Evolutionary conservation across 37 sponge, comb jelly and placozoan genomes (phyloP), one percentile per base, ranked within the genome.

Genomic region (Eunapius fragilis): DNA sequence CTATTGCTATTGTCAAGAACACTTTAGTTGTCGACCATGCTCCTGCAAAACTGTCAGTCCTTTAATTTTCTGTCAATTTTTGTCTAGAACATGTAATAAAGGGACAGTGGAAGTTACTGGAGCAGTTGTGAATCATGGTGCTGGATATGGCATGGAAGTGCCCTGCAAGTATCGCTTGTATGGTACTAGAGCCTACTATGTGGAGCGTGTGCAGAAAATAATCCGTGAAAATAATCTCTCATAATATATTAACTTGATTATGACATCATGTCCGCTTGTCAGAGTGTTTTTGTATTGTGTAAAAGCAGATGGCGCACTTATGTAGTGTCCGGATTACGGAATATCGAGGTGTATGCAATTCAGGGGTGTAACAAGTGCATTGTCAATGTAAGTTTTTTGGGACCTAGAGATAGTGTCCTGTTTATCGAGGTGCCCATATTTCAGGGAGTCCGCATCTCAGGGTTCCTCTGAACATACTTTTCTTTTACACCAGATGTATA

Each of bases 71-170:
- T 81, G 75, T 31, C 37, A 67, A 24, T 87, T 87, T 67, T 75
- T 87, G 68, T 25, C n/a, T 23, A 71, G 90, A 84, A 80, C 80
- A 50, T 58, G 36, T 47, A 89, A 84, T 72, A 89, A 89, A 84
- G 85, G 85, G 14, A 37, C 37, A 23, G 82, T 48, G 26, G 82
- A 86, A 81, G 82, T 86, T 14, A 90, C 82, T 67, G 91, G 91
- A 50, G 70, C 31, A 36, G 26, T 34, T 78, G 77, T 88, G 10
- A 88, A 88, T 78, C 84, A 76, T 70, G 91, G 91, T 35, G 91
- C 87, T 33, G 77, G 87, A 31, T 81, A 86, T 82, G 89, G 89
- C 35, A 75, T 89, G 78, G 87, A 90, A 86, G 76, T 81, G 25
- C 91, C 82, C 23, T 90, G 87, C 67, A 86, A 37, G 36, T 86